These are phyloP conservation scores for Bacillus rossius DNA, from an alignment of 1,140 invertebrate genomes.

Conservation along the genomic window DNA sequence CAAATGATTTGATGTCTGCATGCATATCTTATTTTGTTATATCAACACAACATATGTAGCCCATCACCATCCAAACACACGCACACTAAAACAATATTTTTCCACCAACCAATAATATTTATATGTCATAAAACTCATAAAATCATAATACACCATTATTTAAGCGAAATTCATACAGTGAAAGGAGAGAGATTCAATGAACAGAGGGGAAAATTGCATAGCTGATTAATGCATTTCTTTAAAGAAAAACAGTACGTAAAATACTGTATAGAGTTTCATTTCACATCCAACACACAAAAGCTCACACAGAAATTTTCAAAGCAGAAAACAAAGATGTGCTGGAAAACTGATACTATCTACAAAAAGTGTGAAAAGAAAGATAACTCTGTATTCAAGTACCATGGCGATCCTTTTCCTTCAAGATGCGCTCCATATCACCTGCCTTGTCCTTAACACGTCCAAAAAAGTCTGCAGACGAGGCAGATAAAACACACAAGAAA, in stretches of 20 bases:
- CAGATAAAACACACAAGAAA: conserved; percentile 12
- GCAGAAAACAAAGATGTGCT: too few relatives aligned
- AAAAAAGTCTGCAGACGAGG: conserved; percentile 71
- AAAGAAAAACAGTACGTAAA: neutral
- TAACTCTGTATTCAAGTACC: conserved; percentile 46
- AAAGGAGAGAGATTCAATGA: neutral
- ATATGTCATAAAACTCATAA: neutral
- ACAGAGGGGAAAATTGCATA: too few relatives aligned
- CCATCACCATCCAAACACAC: neutral
- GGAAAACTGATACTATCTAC: conserved; percentile 2
- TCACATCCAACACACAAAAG: too few relatives aligned
- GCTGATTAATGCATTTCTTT: too few relatives aligned
- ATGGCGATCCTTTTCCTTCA: conserved; percentile 90
- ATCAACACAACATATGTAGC: too few relatives aligned
- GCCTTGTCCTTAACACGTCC: conserved; percentile 89
- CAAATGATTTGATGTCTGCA: too few relatives aligned
- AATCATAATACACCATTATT: neutral
- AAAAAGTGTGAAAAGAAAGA: conserved; percentile 18
- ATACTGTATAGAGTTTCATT: too few relatives aligned
- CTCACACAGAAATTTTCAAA: too few relatives aligned
- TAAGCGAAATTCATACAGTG: neutral
- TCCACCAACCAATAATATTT: conserved; percentile 2
- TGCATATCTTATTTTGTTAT: too few relatives aligned
- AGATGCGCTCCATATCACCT: conserved; percentile 80
- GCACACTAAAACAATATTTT: conserved; percentile 14